Base-by-base conservation (phyloP, 2,888 invertebrate species). In the Pachydiplax longipennis region DNA sequence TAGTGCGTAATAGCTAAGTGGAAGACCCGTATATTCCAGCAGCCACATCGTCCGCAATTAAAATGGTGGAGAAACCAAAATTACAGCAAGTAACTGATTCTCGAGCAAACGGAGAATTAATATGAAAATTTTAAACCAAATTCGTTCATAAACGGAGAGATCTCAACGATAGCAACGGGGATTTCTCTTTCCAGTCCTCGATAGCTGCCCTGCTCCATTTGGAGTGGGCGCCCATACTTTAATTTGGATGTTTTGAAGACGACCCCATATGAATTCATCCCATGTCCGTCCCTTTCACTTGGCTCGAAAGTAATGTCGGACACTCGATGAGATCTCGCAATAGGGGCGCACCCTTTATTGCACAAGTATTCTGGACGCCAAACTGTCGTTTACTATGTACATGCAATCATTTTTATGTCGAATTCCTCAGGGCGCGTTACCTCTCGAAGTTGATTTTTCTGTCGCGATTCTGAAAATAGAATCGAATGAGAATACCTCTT, bases 11-110 rank as follows among this genome's bases (percentile, higher is more conserved):
- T 35, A 83, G 35, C 83, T 83, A 83, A 6, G 53, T 58, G 35
- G 35, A 44, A 58, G 25, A 83, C 83, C 83, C 83, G 83, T 83
- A 31, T 83, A 12, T 83, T 83, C 58, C 83, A 83, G 83, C 83
- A 83, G 25, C 83, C 58, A 83, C 83, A 35, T 15, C 12, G 53
- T 83, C 83, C 83, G 83, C 83, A 58, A n/a, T 44, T 31, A 25
- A 18, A 22, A 31, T 18, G 18, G 18, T 18, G 35, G 8, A 22
- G 22, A 58, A 58, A 80, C 22, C 80, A 6, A 80, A 80, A 80
- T 18, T 31, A 31, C 10, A 35, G 15, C 25, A 83, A 25, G 15
- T 4, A 48, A 13, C 22, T n/a, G 18, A 8, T 18, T 35, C 4
- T 35, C 18, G 4, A 53, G 15, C 25, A 31, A n/a, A n/a, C 13